Evolutionary conservation across 2,113 vertebrate species (phyloP).

Genomic region (Mus spicilegus): DNA sequence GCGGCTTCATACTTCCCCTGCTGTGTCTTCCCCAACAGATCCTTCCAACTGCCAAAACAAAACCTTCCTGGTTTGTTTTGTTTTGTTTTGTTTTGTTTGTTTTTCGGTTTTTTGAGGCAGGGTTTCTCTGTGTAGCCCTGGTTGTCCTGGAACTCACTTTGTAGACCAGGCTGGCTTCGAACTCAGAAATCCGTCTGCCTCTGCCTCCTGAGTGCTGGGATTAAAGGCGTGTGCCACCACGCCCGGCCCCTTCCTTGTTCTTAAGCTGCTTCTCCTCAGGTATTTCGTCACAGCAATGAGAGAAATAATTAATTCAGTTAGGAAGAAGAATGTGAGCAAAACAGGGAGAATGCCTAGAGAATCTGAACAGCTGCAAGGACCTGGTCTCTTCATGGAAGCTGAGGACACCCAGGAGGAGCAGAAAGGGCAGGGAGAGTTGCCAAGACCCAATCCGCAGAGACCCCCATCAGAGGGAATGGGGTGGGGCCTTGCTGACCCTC

Average conservation of each 20-base stretch:
- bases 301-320: neutral
- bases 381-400: neutral
- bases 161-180: no score
- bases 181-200: no score
- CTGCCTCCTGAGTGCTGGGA: no score
- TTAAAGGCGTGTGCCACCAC: no score
- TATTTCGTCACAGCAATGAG: neutral
- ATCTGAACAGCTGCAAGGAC: neutral
- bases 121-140: no score
- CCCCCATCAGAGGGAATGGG: neutral
- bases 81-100: no score
- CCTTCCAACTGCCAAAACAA: neutral
- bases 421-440: neutral
- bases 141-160: no score
- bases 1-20: neutral
- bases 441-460: neutral
- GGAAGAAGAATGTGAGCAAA: neutral
- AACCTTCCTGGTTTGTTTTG: no score
- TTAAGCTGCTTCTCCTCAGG: neutral
- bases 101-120: no score
- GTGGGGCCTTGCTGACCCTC: rapidly evolving
- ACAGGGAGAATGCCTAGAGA: neutral
- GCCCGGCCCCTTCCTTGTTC: neutral
- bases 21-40: neutral
- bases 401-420: rapidly evolving